phyloP scores from a whole-genome alignment of 2,113 vertebrate species.

The Ginglymostoma cirratum region DNA sequence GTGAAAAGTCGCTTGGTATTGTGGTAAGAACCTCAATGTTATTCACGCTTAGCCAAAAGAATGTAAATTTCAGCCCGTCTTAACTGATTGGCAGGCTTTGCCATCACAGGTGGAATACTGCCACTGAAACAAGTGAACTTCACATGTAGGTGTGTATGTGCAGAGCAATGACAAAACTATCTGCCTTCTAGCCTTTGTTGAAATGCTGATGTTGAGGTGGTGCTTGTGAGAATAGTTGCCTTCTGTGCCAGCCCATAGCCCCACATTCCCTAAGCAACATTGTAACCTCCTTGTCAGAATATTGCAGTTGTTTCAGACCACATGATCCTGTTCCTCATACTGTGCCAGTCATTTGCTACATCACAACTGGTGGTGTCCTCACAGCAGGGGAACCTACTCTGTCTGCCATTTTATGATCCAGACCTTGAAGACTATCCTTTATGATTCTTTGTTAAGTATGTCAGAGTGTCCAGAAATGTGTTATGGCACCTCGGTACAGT shows the following conservation, averaged over 20 bases:
- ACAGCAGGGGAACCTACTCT: background rate
- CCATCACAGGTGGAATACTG: background rate
- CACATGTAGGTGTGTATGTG: background rate
- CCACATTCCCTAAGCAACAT: background rate
- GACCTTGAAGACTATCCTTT: background rate
- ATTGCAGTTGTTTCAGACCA: background rate
- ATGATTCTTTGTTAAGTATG: background rate
- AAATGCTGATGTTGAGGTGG: background rate
- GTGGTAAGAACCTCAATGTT: too few species aligned
- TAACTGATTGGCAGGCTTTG: background rate
- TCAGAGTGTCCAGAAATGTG: background rate
- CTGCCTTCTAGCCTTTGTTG: background rate
- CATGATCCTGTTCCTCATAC: background rate
- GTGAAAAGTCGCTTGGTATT: too few species aligned
- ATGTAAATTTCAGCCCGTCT: background rate
- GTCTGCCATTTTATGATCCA: background rate
- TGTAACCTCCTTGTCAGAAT: background rate
- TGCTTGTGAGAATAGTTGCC: background rate
- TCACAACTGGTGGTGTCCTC: background rate
- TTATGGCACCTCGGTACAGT: background rate
- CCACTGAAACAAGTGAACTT: background rate
- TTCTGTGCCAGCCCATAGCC: background rate
- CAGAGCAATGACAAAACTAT: background rate
- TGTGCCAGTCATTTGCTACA: background rate
- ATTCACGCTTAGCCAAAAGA: too few species aligned